A percentile compares a stretch with the other conserved stretches of the same genome.
Conservation (phyloP, 2,113 vertebrate genomes). For the Dunckerocampus dactyliophorus region DNA sequence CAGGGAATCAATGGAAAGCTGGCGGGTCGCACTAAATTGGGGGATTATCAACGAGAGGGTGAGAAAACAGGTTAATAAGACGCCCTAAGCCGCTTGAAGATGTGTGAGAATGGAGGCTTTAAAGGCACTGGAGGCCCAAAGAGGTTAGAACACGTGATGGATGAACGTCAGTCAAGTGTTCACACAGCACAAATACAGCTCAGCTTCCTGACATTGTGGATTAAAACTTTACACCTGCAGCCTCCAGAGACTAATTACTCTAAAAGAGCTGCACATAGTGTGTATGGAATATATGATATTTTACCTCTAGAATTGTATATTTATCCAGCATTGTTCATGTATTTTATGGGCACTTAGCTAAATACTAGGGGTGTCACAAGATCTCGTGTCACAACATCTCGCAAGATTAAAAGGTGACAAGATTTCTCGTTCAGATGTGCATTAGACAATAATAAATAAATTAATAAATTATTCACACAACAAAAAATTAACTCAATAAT, state of each 20-base stretch:
- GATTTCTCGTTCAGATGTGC: too few species aligned
- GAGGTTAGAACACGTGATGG: constrained; percentile 57
- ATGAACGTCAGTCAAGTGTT: constrained; percentile 50
- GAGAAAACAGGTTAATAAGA: constrained; percentile 65
- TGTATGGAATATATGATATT: too few species aligned
- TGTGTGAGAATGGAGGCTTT: constrained; percentile 68
- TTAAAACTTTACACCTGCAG: constrained; percentile 48
- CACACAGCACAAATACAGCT: constrained; percentile 32
- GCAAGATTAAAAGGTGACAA: too few species aligned
- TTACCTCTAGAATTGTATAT: too few species aligned
- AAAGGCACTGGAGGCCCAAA: constrained; percentile 49
- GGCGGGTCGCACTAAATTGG: constrained; percentile 39
- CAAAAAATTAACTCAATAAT: too few species aligned
- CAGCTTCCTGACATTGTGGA: constrained; percentile 39
- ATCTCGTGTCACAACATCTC: too few species aligned
- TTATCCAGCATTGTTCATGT: too few species aligned
- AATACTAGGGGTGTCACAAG: too few species aligned
- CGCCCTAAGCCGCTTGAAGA: constrained; percentile 59
- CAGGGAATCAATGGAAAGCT: constrained; percentile 37
- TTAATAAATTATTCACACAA: too few species aligned
- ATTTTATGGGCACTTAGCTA: too few species aligned
- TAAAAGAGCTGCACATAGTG: constrained; percentile 18
- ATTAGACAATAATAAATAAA: too few species aligned
- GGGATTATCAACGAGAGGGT: constrained; percentile 54
- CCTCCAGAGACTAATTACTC: constrained; percentile 34